phyloP scores from a whole-genome alignment of 2,113 vertebrate species.

The Brachionichthys hirsutus region DNA sequence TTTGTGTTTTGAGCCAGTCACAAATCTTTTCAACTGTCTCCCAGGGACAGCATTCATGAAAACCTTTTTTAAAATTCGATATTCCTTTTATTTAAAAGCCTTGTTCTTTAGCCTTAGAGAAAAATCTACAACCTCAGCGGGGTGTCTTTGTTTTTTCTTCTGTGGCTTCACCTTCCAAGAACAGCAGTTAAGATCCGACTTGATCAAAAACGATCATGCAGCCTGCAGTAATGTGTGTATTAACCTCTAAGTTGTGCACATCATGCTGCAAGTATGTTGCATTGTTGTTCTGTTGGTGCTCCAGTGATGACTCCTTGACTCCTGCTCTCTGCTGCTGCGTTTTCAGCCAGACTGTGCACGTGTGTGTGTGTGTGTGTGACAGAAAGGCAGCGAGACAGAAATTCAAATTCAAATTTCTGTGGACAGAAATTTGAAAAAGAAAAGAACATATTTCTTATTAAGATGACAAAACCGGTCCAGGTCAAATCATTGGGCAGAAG shows the following conservation, averaged over 20 bases:
- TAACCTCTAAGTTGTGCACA: slow-evolving; percentile 6
- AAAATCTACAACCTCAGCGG: slow-evolving; percentile 39
- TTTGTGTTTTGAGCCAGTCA: slow-evolving; percentile 19
- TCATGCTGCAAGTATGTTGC: background rate
- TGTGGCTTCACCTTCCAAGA: slow-evolving; percentile 47
- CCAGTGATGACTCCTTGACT: slow-evolving; percentile 24
- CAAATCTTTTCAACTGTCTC: slow-evolving; percentile 16
- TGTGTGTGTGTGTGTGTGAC: background rate
- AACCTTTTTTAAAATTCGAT: slow-evolving; percentile 25
- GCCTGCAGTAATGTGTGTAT: slow-evolving; percentile 15
- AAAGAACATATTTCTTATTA: slow-evolving; percentile 12
- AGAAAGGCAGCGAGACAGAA: slow-evolving; percentile 1
- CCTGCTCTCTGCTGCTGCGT: slow-evolving; percentile 3
- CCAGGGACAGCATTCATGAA: background rate
- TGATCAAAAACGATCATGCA: slow-evolving; percentile 45
- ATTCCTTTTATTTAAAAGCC: slow-evolving; percentile 40
- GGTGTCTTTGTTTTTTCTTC: slow-evolving; percentile 43
- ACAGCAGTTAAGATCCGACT: slow-evolving; percentile 29
- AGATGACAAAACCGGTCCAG: slow-evolving; percentile 18
- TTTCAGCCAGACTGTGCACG: background rate
- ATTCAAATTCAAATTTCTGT: too few species aligned
- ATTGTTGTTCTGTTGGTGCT: slow-evolving; percentile 6
- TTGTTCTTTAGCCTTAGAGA: slow-evolving; percentile 32
- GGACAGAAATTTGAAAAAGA: background rate
- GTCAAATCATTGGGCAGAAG: slow-evolving; percentile 16